Conservation (phyloP, 2,888 invertebrate genomes). For the Troilus luridus region DNA sequence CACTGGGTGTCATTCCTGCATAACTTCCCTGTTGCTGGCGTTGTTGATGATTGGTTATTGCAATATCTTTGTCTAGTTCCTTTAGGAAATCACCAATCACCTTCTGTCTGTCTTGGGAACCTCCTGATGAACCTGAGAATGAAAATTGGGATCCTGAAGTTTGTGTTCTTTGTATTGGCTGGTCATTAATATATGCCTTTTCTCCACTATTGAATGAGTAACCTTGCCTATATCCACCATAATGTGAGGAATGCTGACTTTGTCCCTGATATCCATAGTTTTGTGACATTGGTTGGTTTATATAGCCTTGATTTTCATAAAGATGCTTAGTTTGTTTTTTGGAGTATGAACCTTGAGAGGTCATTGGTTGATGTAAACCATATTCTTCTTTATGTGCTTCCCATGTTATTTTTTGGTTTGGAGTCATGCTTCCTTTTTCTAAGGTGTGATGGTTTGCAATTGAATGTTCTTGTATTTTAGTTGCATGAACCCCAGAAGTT, state of each 20-base stretch:
- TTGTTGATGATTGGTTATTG: constrained; percentile 67
- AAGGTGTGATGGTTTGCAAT: neutral
- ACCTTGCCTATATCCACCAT: neutral
- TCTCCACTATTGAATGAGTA: neutral
- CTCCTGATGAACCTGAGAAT: neutral
- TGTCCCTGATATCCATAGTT: constrained; percentile 6
- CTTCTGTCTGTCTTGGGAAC: constrained; percentile 30
- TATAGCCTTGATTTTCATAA: constrained; percentile 5
- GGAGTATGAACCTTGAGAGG: constrained; percentile 8
- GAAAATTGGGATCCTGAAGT: constrained; percentile 35
- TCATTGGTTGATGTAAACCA: constrained; percentile 46
- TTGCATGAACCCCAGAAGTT: constrained; percentile 64
- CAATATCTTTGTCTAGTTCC: constrained; percentile 66
- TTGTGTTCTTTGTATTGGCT: constrained; percentile 39
- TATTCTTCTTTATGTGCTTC: constrained; percentile 52
- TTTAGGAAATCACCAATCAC: constrained; percentile 61
- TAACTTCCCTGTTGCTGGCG: constrained; percentile 64
- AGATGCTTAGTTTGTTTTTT: constrained; percentile 51
- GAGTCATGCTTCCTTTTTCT: neutral
- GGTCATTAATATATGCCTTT: constrained; percentile 8
- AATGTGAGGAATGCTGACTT: neutral
- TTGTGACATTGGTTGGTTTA: constrained; percentile 3
- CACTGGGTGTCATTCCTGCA: constrained; percentile 20
- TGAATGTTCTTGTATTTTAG: constrained; percentile 49
- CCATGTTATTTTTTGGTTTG: constrained; percentile 10